These are phyloP conservation scores for Porites lobata DNA, from an alignment of 92 coral and sea anemone genomes.

Conservation along the genomic window DNA sequence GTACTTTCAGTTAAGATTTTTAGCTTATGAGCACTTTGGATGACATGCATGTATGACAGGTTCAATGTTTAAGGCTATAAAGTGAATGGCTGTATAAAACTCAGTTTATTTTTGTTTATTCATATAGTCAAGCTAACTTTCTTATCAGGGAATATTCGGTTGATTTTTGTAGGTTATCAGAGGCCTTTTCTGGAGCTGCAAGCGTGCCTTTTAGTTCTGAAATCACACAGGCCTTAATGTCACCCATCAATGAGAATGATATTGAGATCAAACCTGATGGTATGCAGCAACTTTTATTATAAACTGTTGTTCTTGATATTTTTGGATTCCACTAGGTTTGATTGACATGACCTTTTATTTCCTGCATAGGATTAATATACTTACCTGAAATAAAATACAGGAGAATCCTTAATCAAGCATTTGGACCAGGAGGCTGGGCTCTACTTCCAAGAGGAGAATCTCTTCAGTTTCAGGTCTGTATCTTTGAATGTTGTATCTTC, in stretches of 20 bases:
- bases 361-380: conserved; percentile 85
- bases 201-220: conserved; percentile 79
- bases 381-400: conserved; percentile 97
- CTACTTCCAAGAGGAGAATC: conserved; percentile 98
- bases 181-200: conserved; percentile 89
- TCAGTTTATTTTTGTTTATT: background rate
- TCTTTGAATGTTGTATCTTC: too few species aligned
- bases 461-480: conserved; percentile 96
- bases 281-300: background rate
- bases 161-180: conserved; percentile 57
- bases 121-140: background rate
- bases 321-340: background rate
- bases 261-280: conserved; percentile 99
- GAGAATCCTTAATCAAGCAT: conserved; percentile 91
- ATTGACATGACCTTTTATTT: background rate
- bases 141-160: background rate
- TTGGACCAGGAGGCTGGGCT: conserved; percentile 99
- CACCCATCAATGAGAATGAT: conserved; percentile 86
- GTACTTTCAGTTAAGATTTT: too few species aligned
- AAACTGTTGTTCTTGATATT: background rate
- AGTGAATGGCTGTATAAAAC: too few species aligned
- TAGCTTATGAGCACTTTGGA: too few species aligned
- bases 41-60: too few species aligned
- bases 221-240: conserved; percentile 80
- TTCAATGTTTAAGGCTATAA: too few species aligned